Evolutionary conservation across 2,113 vertebrate species (phyloP), one percentile per base, ranked within the genome.

Genomic region (Phylloscopus trochiloides): DNA sequence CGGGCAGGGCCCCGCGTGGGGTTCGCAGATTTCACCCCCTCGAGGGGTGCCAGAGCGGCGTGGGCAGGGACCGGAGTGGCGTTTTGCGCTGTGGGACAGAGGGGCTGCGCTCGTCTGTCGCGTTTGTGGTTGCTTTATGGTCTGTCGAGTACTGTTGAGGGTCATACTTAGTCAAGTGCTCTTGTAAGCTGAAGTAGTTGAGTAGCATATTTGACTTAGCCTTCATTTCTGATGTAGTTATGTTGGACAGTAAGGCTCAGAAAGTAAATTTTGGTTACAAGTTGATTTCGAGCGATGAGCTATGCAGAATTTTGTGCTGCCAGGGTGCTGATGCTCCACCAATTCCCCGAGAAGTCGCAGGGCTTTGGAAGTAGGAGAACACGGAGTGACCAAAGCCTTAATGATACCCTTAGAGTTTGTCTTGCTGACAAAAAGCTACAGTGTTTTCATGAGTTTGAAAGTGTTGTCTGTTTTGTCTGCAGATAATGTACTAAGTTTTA

Each of bases 321-420:
- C 43, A 0, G 7, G 16, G 74, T 42, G 83, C 43, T 43, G n/a
- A 7, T 77, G 78, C 29, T 73, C 45, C 36, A 1, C 25, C 15
- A 18, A 18, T 28, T 70, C 14, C n/a, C 25, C 0, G 16, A 10
- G 38, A 47, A 47, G 26, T 90, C 5, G 1, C 29, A 6, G 76
- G 76, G 28, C 43, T 83, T 47, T 71, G 52, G 40, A 28, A 55
- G 32, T 20, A 8, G 50, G 50, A 57, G n/a, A 61, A 10, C 28
- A 7, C 25, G 3, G 25, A 29, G 36, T 9, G 29, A 47, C 43
- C 61, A 36, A 17, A 85, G 19, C 47, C 18, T 38, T 57, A 6
- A 4, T 9, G 29, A 4, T 81, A 4, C 28, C 42, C 21, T 86
- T 17, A 3, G 0, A 3, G 12, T 47, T n/a, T 7, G 1, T 31